Evolutionary conservation across 2,888 invertebrate species (phyloP), one percentile per base, ranked within the genome.

Genomic region (Rugalucina vietnamica): DNA sequence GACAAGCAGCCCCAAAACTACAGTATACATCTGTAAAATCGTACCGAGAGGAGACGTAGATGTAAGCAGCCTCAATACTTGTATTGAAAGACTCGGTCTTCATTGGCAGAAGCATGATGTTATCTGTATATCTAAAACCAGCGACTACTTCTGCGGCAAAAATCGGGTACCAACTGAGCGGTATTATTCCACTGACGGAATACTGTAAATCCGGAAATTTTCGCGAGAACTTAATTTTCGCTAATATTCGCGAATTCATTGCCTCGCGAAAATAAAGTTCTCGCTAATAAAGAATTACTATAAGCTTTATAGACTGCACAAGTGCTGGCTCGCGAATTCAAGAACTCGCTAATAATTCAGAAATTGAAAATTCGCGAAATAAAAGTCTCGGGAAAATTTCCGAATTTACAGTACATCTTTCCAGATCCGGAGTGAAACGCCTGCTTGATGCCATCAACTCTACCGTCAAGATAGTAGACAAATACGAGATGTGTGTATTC

Each of bases 101-200:
- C 60, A 60, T 29, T 60, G 60, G 60, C 60, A 60, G 60, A 60
- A 60, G 29, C 60, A 60, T 5, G 60, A 60, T 18, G 60, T 60
- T 5, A 60, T 54, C 5, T 60, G 60, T 18, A 60, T 60, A 27
- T 24, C 24, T 8, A 24, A 60, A 27, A 60, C 60, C 29, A 24
- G 24, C 5, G 60, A 60, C 29, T 29, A 60, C 60, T 60, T 60
- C 29, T 60, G 29, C 29, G 60, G 60, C 29, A 60, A 60, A 21
- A 54, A 54, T 24, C 54, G 54, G 54, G 54, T 54, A 54, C 54
- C 54, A 54, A 54, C 8, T 14, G n/a, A 8, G 24, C 54, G 54
- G 3, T 54, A 14, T 21, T 54, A n/a, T 54, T 54, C 54, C 10
- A 54, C 18, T 4, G 54, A 14, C 21, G 54, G 54, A 21, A 54